phyloP scores from a whole-genome alignment of 2,797 vertebrate genomes.

The Muraenolepis orangiensis region DNA sequence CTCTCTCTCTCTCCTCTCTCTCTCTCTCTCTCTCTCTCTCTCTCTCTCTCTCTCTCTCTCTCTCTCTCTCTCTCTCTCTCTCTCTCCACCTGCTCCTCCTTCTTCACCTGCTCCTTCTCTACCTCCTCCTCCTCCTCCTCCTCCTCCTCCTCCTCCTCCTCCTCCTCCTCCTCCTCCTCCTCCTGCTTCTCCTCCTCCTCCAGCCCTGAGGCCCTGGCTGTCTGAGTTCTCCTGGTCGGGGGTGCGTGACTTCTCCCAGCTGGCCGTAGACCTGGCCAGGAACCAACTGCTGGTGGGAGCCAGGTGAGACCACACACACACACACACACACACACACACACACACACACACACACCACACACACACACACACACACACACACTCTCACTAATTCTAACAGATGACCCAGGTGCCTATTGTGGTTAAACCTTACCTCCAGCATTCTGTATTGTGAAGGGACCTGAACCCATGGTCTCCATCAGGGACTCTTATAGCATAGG shows the following conservation, averaged over 20 bases:
- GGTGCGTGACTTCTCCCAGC: slow-evolving; percentile 89
- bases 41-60: background rate
- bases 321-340: background rate
- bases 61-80: background rate
- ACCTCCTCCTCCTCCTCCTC: too few relatives aligned
- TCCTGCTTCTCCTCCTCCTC: background rate
- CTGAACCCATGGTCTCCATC: too few relatives aligned
- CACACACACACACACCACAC: too few relatives aligned
- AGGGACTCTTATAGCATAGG: too few relatives aligned
- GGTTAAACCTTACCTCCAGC: too few relatives aligned
- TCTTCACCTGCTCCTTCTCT: too few relatives aligned
- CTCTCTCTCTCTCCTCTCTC: background rate
- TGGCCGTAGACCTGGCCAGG: slow-evolving; percentile 87
- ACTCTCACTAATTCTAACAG: too few relatives aligned
- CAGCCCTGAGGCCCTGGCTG: slow-evolving; percentile 87
- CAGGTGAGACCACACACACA: slow-evolving; percentile 73
- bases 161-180: background rate
- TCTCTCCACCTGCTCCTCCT: too few relatives aligned
- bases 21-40: background rate
- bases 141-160: background rate
- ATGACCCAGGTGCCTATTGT: too few relatives aligned
- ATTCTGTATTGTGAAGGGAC: too few relatives aligned
- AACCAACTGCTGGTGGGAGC: slow-evolving; percentile 94
- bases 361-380: too few relatives aligned
- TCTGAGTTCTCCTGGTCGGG: slow-evolving; percentile 86